phyloP scores from a whole-genome alignment of 2,797 vertebrate genomes.

The Yasuhikotakia modesta region DNA sequence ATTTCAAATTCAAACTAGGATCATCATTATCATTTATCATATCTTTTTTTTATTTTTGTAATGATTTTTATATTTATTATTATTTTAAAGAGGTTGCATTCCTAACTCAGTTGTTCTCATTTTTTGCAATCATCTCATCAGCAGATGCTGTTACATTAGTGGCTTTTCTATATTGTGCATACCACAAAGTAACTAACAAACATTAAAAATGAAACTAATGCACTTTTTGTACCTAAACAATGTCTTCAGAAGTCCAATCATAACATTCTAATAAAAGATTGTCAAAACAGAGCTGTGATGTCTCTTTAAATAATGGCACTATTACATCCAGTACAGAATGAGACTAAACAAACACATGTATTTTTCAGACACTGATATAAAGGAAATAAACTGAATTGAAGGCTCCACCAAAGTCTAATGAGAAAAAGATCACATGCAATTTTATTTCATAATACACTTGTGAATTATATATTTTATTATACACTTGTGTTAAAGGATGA shows the following conservation, averaged over 20 bases:
- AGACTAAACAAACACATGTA: neutral
- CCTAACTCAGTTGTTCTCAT: neutral
- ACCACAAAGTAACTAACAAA: neutral
- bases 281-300: neutral
- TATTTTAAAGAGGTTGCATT: neutral
- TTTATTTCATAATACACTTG: neutral
- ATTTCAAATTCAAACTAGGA: neutral
- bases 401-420: neutral
- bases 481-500: constrained; percentile 43
- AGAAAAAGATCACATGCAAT: neutral
- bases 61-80: neutral
- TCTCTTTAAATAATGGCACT: neutral
- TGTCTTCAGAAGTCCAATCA: neutral
- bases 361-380: neutral
- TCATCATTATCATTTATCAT: constrained; percentile 22
- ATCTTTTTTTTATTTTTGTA: neutral
- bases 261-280: neutral
- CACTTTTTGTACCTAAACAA: neutral
- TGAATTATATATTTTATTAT: too few relatives aligned
- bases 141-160: neutral
- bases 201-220: neutral
- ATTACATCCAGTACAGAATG: neutral
- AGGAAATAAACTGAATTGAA: neutral
- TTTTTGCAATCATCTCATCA: constrained; percentile 2
- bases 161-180: neutral